Base-by-base conservation (phyloP, 1,140 invertebrate species). In the Diachasmimorpha longicaudata region DNA sequence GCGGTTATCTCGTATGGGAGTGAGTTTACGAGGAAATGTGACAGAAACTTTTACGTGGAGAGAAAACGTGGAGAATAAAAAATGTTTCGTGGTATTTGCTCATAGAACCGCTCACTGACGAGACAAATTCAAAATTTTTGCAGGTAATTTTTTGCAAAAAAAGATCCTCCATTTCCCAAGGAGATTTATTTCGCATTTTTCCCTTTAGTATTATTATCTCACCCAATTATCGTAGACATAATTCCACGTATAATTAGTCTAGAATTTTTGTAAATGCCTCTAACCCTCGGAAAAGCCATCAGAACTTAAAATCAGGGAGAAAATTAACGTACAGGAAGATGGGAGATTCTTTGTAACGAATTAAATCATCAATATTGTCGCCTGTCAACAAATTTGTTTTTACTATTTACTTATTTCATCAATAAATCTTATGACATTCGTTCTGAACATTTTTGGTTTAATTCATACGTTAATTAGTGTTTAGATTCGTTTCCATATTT, bases 321-420 rank as follows among this genome's bases (percentile, higher is more conserved):
- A 52, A 52, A 52, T 16, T 52, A 14, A 52, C 4, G 5, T 2
- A 52, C 19, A 19, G 8, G n/a, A 55, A 19, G 14, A 55, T 9
- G n/a, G 52, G 52, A 19, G 52, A 58, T 21, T 21, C 19, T 9
- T 9, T 42, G 39, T 55, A 66, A 66, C 36, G 14, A 66, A 75
- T 75, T 75, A 76, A 78, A 79, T 78, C 72, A 70, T 78, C 79
- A 78, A 80, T 80, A 81, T 81, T 83, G 80, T 81, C 80, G 77
- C 48, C 74, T 78, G 79, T 77, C 70, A 77, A 79, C 79, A 77
- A 77, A 37, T 70, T n/a, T 73, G 79, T 46, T 70, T 52, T 74
- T 75, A 75, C 71, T 74, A 44, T 44, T 78, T 72, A 48, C 44
- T 75, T 69, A 46, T 55, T 72, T 16, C 37, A 66, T 72, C 69